Conservation (phyloP, 2,113 vertebrate species). For the Gallinago media region DNA sequence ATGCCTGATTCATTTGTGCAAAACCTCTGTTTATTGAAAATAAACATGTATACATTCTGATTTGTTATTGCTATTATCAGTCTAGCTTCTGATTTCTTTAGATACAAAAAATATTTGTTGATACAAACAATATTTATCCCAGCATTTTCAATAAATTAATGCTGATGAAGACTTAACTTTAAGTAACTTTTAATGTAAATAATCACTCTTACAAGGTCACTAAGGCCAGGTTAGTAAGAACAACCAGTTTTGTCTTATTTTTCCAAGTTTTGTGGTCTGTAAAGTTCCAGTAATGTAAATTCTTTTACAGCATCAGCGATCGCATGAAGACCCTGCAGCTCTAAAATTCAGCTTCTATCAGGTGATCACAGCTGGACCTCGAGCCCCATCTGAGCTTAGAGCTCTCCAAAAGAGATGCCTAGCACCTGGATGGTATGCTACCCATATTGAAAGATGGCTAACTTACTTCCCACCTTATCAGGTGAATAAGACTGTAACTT, state of each 20-base stretch:
- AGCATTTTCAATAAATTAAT: neutral
- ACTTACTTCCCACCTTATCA: slow-evolving; percentile 90
- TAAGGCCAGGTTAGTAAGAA: neutral
- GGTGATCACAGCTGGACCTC: slow-evolving; percentile 89
- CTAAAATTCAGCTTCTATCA: slow-evolving; percentile 93
- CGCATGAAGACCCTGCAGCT: slow-evolving; percentile 90
- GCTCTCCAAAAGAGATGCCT: slow-evolving; percentile 93
- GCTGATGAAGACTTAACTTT: neutral
- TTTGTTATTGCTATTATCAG: neutral
- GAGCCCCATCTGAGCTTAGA: slow-evolving; percentile 84
- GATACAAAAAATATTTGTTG: neutral
- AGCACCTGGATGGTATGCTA: slow-evolving; percentile 90
- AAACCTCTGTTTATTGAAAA: neutral
- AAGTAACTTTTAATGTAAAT: neutral
- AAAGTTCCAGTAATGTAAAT: neutral
- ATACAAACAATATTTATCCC: neutral
- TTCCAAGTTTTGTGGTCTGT: neutral
- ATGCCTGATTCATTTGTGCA: neutral
- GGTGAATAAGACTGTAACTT: slow-evolving; percentile 70
- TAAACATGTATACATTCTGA: neutral
- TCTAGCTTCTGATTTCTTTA: neutral
- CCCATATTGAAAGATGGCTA: slow-evolving; percentile 93
- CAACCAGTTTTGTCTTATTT: neutral
- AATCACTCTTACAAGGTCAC: neutral
- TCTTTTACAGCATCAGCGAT: slow-evolving; percentile 88